Percentiles rank a stretch among this genome's conserved stretches.
phyloP scores from a whole-genome alignment of 2,113 vertebrate genomes.

The Accipiter virgatus region DNA sequence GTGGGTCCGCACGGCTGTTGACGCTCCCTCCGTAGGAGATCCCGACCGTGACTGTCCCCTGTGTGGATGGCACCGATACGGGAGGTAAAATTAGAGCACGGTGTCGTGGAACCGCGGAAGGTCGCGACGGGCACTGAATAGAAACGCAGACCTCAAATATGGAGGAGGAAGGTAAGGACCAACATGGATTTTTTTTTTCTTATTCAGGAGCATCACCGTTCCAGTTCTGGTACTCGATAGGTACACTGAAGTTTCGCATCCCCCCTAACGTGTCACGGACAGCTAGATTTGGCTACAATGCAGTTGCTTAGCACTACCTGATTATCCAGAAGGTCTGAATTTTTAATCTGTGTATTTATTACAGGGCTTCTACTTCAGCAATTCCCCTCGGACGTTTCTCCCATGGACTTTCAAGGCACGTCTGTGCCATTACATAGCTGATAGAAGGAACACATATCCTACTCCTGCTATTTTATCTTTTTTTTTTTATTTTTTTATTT shows the following conservation, averaged over 20 bases:
- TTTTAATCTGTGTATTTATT: not conserved
- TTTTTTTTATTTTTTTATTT: not conserved
- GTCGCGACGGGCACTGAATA: not conserved
- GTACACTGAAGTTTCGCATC: not conserved
- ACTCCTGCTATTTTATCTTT: not conserved
- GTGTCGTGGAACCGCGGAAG: not conserved
- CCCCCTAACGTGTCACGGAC: not conserved
- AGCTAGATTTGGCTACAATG: not conserved
- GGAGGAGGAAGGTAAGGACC: conserved; percentile 8
- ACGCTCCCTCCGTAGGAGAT: not conserved
- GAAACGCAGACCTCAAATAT: not conserved
- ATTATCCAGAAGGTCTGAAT: not conserved
- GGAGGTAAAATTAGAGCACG: not conserved
- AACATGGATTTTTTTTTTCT: not conserved
- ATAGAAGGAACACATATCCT: not conserved
- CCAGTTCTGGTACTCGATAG: not conserved
- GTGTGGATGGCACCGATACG: not conserved
- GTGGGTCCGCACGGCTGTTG: not conserved
- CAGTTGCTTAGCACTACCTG: not conserved
- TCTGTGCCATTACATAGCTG: not conserved
- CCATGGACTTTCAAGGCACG: not conserved
- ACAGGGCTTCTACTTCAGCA: not conserved
- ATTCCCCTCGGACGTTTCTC: accelerated
- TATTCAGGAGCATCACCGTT: not conserved
- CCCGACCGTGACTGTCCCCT: not conserved